Percentiles rank a stretch among this genome's conserved stretches.
Evolutionary conservation across 2,113 vertebrate genomes (phyloP).

Genomic region (Malaclemys terrapin): DNA sequence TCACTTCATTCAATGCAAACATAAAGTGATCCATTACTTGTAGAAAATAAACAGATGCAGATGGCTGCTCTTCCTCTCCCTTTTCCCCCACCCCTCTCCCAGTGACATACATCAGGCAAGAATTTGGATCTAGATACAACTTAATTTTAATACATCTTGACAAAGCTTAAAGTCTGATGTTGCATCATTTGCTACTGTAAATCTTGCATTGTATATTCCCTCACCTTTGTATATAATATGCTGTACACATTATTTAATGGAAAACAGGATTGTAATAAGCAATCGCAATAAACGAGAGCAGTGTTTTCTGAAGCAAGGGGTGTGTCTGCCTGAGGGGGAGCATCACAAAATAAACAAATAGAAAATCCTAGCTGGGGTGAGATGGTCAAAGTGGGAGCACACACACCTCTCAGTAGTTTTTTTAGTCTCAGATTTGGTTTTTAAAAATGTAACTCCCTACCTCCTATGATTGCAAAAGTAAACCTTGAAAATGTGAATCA

Average conservation of each 20-base stretch:
- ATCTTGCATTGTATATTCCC: neutral
- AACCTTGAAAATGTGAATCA: neutral
- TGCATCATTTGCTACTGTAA: neutral
- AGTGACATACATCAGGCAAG: neutral
- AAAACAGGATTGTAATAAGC: neutral
- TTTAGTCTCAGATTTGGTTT: neutral
- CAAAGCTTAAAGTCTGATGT: neutral
- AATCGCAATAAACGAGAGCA: neutral
- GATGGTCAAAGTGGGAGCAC: neutral
- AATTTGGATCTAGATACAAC: neutral
- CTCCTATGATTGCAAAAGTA: neutral
- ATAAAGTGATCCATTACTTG: neutral
- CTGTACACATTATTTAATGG: neutral
- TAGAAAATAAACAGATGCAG: neutral
- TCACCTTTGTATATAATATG: neutral
- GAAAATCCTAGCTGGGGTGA: neutral
- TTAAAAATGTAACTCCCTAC: neutral
- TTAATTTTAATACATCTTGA: neutral
- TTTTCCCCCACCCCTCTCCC: too few species aligned
- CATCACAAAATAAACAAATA: neutral
- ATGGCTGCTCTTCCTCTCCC: neutral
- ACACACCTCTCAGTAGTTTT: neutral
- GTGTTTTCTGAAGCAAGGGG: neutral
- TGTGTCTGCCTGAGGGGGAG: too few species aligned
- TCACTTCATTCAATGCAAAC: neutral